Conservation (phyloP, 1,140 invertebrate genomes). For the Charaxes varanes region DNA sequence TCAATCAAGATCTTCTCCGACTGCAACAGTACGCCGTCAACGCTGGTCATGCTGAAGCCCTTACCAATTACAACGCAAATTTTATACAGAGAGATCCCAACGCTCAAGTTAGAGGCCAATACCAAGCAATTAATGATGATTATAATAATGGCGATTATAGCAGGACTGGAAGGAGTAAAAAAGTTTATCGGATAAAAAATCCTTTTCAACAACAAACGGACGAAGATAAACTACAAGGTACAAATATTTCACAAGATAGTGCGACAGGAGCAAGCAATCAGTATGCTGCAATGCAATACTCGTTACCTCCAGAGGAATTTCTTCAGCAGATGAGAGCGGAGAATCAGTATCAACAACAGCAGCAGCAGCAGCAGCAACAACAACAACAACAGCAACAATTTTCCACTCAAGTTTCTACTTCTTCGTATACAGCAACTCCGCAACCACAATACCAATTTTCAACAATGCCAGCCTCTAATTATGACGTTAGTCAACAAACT, state of each 20-base stretch:
- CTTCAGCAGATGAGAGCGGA: constrained; percentile 59
- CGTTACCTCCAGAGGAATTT: constrained; percentile 67
- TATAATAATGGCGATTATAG: constrained; percentile 47
- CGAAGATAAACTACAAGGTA: constrained; percentile 29
- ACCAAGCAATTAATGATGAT: constrained; percentile 52
- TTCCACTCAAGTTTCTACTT: constrained; percentile 42
- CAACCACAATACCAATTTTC: constrained; percentile 57
- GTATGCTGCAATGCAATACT: constrained; percentile 63
- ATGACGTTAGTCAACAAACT: constrained; percentile 43
- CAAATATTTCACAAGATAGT: constrained; percentile 41
- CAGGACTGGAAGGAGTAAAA: constrained; percentile 38
- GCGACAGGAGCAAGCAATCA: constrained; percentile 64
- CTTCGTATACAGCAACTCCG: constrained; percentile 55
- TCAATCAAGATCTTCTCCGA: constrained; percentile 49
- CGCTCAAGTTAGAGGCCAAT: constrained; percentile 44
- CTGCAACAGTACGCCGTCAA: constrained; percentile 43
- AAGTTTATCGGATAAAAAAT: constrained; percentile 63
- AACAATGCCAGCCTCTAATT: constrained; percentile 38
- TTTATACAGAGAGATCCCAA: constrained; percentile 46
- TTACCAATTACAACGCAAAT: constrained; percentile 46
- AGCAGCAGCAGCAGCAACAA: constrained; percentile 34
- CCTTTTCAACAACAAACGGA: constrained; percentile 52
- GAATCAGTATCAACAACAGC: constrained; percentile 48
- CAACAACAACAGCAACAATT: constrained; percentile 35
- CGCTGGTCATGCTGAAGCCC: constrained; percentile 40